Evolutionary conservation across 2,888 invertebrate genomes (phyloP).

Genomic region (Diaphora mendica): DNA sequence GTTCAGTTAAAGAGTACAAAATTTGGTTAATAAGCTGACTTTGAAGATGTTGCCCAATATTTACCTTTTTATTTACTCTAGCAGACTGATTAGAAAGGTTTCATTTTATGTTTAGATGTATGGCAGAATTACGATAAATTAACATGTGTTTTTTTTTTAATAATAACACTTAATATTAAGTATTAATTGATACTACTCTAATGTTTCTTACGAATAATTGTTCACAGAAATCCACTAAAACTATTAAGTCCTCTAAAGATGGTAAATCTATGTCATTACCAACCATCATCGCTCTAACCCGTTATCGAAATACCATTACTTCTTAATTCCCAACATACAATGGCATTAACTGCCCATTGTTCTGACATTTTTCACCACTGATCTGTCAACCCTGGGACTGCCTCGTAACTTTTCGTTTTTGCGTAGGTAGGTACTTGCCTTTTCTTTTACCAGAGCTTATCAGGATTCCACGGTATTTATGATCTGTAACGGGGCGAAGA

Average conservation of each 20-base stretch:
- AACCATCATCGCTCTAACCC: constrained; percentile 6
- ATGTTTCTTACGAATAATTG: too few relatives aligned
- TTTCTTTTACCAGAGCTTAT: constrained; percentile 71
- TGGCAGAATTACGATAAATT: background rate
- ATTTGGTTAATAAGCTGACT: constrained; percentile 1
- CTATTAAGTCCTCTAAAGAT: background rate
- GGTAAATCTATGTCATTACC: background rate
- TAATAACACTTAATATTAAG: background rate
- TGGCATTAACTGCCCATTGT: constrained; percentile 31
- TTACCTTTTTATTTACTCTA: background rate
- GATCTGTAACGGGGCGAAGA: constrained; percentile 66
- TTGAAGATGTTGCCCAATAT: background rate
- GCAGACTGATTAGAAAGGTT: background rate
- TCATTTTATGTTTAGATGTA: background rate
- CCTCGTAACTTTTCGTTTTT: constrained; percentile 45
- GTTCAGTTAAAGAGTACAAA: background rate
- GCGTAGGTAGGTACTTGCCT: constrained; percentile 48
- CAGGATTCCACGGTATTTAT: constrained; percentile 73
- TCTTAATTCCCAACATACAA: constrained; percentile 4
- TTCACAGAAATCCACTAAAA: background rate
- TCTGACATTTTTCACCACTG: constrained; percentile 40
- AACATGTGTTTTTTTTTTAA: background rate
- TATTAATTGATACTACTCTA: background rate
- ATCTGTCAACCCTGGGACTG: constrained; percentile 47
- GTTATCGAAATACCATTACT: constrained; percentile 21